A percentile compares a stretch with the other conserved stretches of the same genome.
Evolutionary conservation across 2,888 invertebrate species (phyloP).

Genomic region (Laspeyria flexula): DNA sequence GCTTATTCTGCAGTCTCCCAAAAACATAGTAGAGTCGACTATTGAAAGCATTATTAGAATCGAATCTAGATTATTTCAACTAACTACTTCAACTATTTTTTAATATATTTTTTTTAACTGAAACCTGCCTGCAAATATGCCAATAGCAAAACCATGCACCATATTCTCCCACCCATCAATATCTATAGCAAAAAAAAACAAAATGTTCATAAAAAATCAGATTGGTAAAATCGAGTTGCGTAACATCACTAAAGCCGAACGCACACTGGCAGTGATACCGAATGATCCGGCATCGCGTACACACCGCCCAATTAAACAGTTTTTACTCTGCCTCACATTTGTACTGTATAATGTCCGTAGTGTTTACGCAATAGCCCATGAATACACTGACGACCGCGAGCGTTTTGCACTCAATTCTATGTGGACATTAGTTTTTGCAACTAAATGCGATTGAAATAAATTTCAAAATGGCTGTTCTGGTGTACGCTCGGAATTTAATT

Average conservation of each 20-base stretch:
- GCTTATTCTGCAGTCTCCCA: too few relatives aligned
- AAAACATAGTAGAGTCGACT: too few relatives aligned
- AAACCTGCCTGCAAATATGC: too few relatives aligned
- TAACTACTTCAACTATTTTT: too few relatives aligned
- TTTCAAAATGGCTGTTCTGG: constrained; percentile 16
- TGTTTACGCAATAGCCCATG: constrained; percentile 49
- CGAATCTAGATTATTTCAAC: too few relatives aligned
- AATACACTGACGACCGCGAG: constrained; percentile 31
- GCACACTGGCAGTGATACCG: constrained; percentile 69
- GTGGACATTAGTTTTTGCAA: constrained; percentile 41
- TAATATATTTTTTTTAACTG: too few relatives aligned
- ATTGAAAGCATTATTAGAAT: too few relatives aligned
- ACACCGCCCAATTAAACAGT: constrained; percentile 77
- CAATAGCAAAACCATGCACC: too few relatives aligned
- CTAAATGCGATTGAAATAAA: constrained; percentile 36
- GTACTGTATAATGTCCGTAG: constrained; percentile 65
- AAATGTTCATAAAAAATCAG: not conserved
- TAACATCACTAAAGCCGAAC: constrained; percentile 62
- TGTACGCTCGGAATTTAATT: constrained; percentile 2
- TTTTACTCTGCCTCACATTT: constrained; percentile 79
- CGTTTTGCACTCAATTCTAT: constrained; percentile 6
- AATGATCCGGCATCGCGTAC: constrained; percentile 71
- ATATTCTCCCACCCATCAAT: too few relatives aligned
- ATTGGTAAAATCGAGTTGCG: constrained; percentile 30
- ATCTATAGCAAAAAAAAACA: not conserved